A percentile compares a stretch with the other conserved stretches of the same genome.
phyloP scores from a whole-genome alignment of 2,888 invertebrate genomes.

The Pseudoips prasinana region DNA sequence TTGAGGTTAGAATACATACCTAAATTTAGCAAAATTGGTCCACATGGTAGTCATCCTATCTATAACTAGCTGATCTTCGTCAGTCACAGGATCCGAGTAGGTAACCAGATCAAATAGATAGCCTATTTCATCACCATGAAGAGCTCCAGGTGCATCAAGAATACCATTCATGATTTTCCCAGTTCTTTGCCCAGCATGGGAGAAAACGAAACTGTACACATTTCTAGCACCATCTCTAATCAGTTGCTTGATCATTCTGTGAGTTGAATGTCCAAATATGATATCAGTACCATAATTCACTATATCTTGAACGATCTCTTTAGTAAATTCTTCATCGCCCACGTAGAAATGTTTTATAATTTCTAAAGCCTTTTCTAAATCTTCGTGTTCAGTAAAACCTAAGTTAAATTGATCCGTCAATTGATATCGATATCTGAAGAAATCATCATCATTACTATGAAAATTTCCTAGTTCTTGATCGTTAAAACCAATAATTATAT shows the following conservation, averaged over 20 bases:
- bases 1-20: too few species aligned
- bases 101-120: neutral
- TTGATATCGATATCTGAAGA: slow-evolving; percentile 4
- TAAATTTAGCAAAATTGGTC: slow-evolving; percentile 62
- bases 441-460: neutral
- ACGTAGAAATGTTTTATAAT: slow-evolving; percentile 12
- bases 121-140: neutral
- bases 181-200: slow-evolving; percentile 27
- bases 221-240: slow-evolving; percentile 31
- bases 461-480: slow-evolving; percentile 8
- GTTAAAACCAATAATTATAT: slow-evolving; percentile 14
- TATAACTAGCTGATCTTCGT: slow-evolving; percentile 45
- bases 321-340: slow-evolving; percentile 13
- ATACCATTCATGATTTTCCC: slow-evolving; percentile 25
- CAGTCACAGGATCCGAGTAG: slow-evolving; percentile 1
- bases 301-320: slow-evolving; percentile 3
- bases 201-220: slow-evolving; percentile 55
- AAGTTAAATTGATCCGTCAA: slow-evolving; percentile 4
- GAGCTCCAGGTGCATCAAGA: slow-evolving; percentile 12
- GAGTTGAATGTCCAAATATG: slow-evolving; percentile 33
- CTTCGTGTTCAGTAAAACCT: slow-evolving; percentile 8
- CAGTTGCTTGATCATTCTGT: slow-evolving; percentile 42
- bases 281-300: slow-evolving; percentile 9
- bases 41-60: slow-evolving; percentile 59
- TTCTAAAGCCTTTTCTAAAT: slow-evolving; percentile 6